Evolutionary conservation across 2,797 vertebrate species (phyloP).

Genomic region (Liasis olivaceus): DNA sequence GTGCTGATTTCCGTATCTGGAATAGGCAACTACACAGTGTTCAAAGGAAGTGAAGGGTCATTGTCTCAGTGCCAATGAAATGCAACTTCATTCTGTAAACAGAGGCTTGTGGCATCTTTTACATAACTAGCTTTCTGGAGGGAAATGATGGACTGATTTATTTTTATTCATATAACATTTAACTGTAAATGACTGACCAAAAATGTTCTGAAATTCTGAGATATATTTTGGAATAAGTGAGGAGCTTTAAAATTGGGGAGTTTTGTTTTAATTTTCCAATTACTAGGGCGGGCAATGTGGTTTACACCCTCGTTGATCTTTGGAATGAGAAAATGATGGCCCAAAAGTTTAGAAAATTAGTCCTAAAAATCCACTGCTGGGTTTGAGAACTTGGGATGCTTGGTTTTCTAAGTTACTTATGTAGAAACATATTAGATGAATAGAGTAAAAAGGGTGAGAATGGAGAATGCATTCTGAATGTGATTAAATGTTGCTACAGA

Average conservation of each 20-base stretch:
- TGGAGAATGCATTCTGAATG: background rate
- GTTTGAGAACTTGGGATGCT: background rate
- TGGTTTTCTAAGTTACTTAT: background rate
- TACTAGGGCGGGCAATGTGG: background rate
- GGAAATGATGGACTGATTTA: background rate
- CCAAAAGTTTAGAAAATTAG: background rate
- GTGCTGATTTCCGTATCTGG: slow-evolving; percentile 7
- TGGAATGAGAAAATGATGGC: background rate
- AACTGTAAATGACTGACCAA: slow-evolving; percentile 5
- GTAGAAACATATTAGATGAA: background rate
- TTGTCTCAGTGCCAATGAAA: background rate
- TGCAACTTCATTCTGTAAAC: background rate
- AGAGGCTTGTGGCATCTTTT: slow-evolving; percentile 28
- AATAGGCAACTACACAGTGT: background rate
- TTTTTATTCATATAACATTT: background rate
- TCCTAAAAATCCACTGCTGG: background rate
- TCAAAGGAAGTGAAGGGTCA: slow-evolving; percentile 14
- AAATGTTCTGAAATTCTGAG: background rate
- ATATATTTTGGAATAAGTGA: background rate
- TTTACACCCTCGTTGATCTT: background rate
- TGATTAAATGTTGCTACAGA: background rate
- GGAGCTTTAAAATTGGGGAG: slow-evolving; percentile 3
- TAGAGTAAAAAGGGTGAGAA: background rate
- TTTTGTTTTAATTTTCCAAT: slow-evolving; percentile 1
- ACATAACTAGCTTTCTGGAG: slow-evolving; percentile 11